These are phyloP conservation scores for Amphilophus citrinellus DNA, from an alignment of 2,113 vertebrate species.

Conservation along the genomic window DNA sequence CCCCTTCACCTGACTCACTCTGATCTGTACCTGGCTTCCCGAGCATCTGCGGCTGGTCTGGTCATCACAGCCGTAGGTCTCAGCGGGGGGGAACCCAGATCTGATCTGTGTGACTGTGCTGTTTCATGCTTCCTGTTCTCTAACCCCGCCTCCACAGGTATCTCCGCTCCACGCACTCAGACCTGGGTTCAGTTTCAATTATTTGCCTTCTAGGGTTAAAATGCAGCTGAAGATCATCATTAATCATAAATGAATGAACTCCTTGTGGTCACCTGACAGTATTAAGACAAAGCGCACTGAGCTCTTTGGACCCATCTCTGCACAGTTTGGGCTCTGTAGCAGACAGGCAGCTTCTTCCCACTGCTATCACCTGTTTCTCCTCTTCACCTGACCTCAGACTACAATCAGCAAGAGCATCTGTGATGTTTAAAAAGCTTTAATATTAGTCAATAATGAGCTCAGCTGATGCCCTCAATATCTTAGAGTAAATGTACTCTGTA, in stretches of 20 bases:
- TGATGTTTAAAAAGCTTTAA: not conserved
- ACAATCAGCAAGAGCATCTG: constrained; percentile 17
- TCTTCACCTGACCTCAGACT: constrained; percentile 30
- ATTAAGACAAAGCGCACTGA: not conserved
- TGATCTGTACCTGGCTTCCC: constrained; percentile 15
- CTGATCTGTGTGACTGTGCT: constrained; percentile 79
- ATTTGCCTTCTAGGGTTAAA: not conserved
- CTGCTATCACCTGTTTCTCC: constrained; percentile 20
- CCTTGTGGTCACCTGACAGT: not conserved
- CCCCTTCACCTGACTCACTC: not conserved
- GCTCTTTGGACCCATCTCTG: constrained; percentile 47
- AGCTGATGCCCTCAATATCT: constrained; percentile 32
- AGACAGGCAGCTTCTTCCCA: not conserved
- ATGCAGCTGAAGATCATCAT: not conserved
- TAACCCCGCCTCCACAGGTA: constrained; percentile 6
- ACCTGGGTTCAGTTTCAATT: constrained; percentile 37
- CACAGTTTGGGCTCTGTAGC: not conserved
- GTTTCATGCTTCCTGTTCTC: constrained; percentile 86
- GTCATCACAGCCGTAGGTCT: not conserved
- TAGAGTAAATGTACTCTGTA: not conserved
- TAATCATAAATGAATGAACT: not conserved
- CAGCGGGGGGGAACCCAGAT: constrained; percentile 24
- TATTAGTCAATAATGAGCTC: not conserved
- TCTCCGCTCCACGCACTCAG: constrained; percentile 28
- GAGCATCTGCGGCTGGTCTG: not conserved